These are phyloP conservation scores for Ctenopoma kingsleyae DNA, from an alignment of 2,797 vertebrate species.

Conservation along the genomic window DNA sequence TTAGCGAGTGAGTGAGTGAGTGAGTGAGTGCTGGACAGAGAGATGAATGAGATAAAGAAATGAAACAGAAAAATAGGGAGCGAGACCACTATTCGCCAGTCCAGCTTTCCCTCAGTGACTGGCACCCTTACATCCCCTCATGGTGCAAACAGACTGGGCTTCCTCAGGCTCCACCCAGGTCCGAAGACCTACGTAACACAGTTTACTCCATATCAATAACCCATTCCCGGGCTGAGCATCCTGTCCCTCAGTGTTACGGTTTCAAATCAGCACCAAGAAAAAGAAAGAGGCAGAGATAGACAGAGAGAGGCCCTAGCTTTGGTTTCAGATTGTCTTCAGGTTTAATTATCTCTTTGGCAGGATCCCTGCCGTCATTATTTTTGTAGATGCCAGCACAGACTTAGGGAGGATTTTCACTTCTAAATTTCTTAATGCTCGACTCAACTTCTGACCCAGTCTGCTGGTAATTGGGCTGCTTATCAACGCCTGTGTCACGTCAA, in stretches of 20 bases:
- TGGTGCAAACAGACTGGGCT: conserved; percentile 10
- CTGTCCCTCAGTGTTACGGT: conserved; percentile 13
- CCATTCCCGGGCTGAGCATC: conserved; percentile 2
- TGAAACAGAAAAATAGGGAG: conserved; percentile 5
- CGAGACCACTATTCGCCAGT: background rate
- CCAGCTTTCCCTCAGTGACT: conserved; percentile 26
- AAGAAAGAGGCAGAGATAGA: background rate
- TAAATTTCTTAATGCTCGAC: conserved; percentile 22
- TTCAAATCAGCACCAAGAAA: conserved; percentile 5
- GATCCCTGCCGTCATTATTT: conserved; percentile 47
- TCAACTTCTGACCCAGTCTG: conserved; percentile 43
- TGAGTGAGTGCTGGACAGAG: conserved; percentile 32
- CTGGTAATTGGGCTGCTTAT: conserved; percentile 53
- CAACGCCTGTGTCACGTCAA: conserved; percentile 34
- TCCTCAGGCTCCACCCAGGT: conserved; percentile 30
- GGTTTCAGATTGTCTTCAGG: conserved; percentile 36
- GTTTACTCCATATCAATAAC: conserved; percentile 22
- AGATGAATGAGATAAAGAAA: conserved; percentile 17
- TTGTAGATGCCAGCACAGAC: conserved; percentile 27
- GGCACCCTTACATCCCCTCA: conserved; percentile 41
- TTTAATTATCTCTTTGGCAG: conserved; percentile 53
- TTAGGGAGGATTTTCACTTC: conserved; percentile 29
- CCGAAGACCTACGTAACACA: conserved; percentile 21
- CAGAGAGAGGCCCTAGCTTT: background rate
- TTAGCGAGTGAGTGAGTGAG: conserved; percentile 9